phyloP scores from a whole-genome alignment of 2,113 vertebrate genomes.

The Laterallus jamaicensis region DNA sequence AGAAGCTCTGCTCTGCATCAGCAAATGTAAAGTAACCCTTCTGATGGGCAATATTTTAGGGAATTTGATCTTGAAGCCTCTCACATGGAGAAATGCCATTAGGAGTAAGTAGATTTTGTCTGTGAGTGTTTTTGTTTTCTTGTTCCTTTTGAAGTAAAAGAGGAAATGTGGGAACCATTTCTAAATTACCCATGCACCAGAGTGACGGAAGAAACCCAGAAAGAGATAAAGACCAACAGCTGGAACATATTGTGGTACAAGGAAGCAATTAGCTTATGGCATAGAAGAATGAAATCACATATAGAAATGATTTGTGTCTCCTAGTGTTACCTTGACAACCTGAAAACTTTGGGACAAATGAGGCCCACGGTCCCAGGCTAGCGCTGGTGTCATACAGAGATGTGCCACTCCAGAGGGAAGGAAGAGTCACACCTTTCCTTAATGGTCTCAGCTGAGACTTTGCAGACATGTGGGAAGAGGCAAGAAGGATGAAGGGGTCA shows the following conservation, averaged over 20 bases:
- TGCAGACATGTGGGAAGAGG: neutral
- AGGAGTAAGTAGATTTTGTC: neutral
- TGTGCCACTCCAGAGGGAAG: neutral
- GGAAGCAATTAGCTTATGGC: constrained; percentile 34
- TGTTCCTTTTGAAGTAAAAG: constrained; percentile 46
- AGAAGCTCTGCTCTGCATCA: neutral
- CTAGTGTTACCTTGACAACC: neutral
- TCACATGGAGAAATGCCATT: neutral
- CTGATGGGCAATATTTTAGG: neutral
- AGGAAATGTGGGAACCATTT: constrained; percentile 63
- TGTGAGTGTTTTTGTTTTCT: constrained; percentile 18
- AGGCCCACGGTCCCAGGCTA: neutral
- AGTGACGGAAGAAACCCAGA: constrained; percentile 45
- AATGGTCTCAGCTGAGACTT: neutral
- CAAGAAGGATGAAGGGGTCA: neutral
- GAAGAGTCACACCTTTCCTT: neutral
- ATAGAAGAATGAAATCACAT: constrained; percentile 40
- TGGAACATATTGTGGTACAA: constrained; percentile 48
- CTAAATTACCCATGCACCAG: constrained; percentile 44
- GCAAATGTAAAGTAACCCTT: neutral
- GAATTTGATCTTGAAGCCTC: neutral
- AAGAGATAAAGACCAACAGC: constrained; percentile 52
- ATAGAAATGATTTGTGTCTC: constrained; percentile 1
- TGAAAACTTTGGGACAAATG: neutral
- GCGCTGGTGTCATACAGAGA: neutral